Evolutionary conservation across 2,113 vertebrate species (phyloP), one percentile per base, ranked within the genome.

Genomic region (Gopherus evgoodei): DNA sequence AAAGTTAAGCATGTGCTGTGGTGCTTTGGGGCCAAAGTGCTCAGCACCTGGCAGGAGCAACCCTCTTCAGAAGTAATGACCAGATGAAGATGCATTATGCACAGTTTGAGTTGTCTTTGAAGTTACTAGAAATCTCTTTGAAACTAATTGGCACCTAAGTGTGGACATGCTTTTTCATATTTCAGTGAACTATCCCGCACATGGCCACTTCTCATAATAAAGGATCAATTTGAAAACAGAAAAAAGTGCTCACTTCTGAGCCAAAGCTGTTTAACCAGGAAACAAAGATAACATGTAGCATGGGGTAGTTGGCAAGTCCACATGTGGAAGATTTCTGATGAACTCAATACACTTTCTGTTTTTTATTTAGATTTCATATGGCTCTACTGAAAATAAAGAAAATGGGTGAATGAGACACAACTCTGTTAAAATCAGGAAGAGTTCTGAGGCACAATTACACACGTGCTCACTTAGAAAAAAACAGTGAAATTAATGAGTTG

Each of bases 41-140:
- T 11, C 31, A n/a, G 11, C 0, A 1, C 56, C 92, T 62, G 10
- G 3, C 76, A 92, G 69, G 31, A 38, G n/a, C 69, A 3, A 69
- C n/a, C 35, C 62, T 35, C 35, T 19, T 35, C 0, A 35, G 76
- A 79, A 93, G 78, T 86, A 89, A 95, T 91, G 93, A 54, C 84
- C 95, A 96, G 95, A 94, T 96, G 93, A 95, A 96, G 92, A 96
- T 90, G 90, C 90, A 80, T 49, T 95, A 90, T 10, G 62, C 90
- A 96, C 96, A 94, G 54, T 25, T 54, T 59, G 87, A 84, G 82
- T 93, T 95, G 91, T 95, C 92, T 92, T 94, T 88, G 92, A 92
- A 86, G 90, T 93, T 80, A 50, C 91, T 93, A 90, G 94, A 90
- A 85, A 90, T 84, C 29, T 52, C 86, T 85, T 75, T 86, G 83